These are phyloP conservation scores for Hemicrepidius hirtus DNA, from an alignment of 2,888 invertebrate genomes.

Conservation along the genomic window DNA sequence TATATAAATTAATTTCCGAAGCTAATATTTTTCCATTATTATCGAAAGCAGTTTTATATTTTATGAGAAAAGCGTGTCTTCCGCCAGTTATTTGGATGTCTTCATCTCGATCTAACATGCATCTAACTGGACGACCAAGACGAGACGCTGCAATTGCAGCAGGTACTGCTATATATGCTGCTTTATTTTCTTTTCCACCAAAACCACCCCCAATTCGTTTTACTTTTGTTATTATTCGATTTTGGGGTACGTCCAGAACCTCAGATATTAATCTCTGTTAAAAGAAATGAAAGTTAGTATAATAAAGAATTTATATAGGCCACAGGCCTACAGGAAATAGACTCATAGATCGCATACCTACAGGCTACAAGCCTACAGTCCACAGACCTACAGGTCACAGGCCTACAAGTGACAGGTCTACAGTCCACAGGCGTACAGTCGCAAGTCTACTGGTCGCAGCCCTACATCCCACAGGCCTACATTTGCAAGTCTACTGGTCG, in stretches of 20 bases:
- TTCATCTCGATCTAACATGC: slow-evolving; percentile 94
- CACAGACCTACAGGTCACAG: no score
- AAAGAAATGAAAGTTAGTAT: not conserved
- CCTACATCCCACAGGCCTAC: no score
- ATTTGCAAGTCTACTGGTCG: no score
- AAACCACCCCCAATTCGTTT: slow-evolving; percentile 96
- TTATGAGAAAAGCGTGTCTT: slow-evolving; percentile 90
- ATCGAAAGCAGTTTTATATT: slow-evolving; percentile 89
- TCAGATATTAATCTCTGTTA: slow-evolving; percentile 80
- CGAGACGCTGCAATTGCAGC: slow-evolving; percentile 89
- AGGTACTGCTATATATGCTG: slow-evolving; percentile 80
- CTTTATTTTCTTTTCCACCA: slow-evolving; percentile 94
- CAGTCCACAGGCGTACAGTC: no score
- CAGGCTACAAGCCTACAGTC: no score
- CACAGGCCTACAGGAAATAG: no score
- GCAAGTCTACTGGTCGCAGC: no score
- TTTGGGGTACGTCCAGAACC: slow-evolving; percentile 82
- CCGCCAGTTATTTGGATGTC: slow-evolving; percentile 94
- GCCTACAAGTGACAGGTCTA: no score
- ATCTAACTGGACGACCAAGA: slow-evolving; percentile 85
- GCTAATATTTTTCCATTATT: slow-evolving; percentile 85
- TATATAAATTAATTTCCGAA: slow-evolving; percentile 82
- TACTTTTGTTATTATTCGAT: slow-evolving; percentile 83
- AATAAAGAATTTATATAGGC: no score
- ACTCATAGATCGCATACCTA: no score